These are phyloP conservation scores for Anguilla anguilla DNA, from an alignment of 2,797 vertebrate genomes.

Conservation along the genomic window DNA sequence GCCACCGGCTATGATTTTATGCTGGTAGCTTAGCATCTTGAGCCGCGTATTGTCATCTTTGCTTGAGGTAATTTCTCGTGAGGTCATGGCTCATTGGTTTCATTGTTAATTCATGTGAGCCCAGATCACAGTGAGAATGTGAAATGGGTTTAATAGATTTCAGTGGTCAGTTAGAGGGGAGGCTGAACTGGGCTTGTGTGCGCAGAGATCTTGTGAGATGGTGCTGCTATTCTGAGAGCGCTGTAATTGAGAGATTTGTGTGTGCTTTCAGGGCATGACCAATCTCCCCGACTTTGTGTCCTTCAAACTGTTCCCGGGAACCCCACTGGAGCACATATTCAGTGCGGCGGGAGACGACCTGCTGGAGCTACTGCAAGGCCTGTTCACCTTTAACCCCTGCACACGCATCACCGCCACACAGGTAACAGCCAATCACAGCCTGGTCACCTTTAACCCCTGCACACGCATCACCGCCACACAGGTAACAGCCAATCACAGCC, in stretches of 20 bases:
- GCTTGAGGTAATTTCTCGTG: neutral
- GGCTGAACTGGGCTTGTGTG: neutral
- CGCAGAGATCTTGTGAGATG: neutral
- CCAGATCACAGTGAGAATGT: neutral
- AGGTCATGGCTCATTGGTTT: neutral
- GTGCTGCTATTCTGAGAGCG: neutral
- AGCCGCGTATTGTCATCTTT: neutral
- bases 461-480: too few species aligned
- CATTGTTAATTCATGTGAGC: neutral
- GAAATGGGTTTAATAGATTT: neutral
- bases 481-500: constrained; percentile 64
- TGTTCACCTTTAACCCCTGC: constrained; percentile 91
- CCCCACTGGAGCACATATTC: constrained; percentile 93
- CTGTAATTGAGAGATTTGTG: neutral
- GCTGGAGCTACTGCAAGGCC: constrained; percentile 84
- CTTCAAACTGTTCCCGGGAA: constrained; percentile 92
- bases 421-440: constrained; percentile 57
- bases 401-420: constrained; percentile 78
- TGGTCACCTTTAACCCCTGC: too few species aligned
- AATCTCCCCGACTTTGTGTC: constrained; percentile 93
- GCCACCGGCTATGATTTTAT: neutral
- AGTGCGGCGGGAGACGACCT: constrained; percentile 94
- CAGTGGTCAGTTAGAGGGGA: neutral
- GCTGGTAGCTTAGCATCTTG: neutral
- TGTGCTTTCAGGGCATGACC: constrained; percentile 80